Evolutionary conservation across 1,140 invertebrate genomes (phyloP), one percentile per base, ranked within the genome.

Genomic region (Phenacoccus solenopsis): DNA sequence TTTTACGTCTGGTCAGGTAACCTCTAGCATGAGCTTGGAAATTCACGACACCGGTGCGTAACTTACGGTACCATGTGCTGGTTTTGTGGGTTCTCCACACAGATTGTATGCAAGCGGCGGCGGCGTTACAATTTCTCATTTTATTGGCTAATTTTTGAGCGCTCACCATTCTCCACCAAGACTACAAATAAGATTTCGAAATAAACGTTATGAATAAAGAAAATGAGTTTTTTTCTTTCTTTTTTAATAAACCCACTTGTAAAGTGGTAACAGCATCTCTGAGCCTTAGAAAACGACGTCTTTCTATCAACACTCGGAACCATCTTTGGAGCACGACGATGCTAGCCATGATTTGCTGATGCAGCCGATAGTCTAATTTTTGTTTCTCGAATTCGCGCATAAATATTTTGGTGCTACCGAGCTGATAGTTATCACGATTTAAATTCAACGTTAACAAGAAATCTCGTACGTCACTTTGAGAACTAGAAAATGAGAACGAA

Each of bases 331-430:
- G 90, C 0, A 86, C 88, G 49, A 95, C 87, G 74, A 98, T 96
- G 69, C 90, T 88, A 22, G 90, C 86, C 83, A 98, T 92, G 72
- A 98, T 96, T 76, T 94, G 91, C 76, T 94, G 88, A 80, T 98
- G 94, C 28, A 98, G 81, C 70, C 90, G 85, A 75, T 91, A 91
- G 76, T 98, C 94, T 49, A 98, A 78, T 78, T 93, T 89, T 72
- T 94, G 85, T 78, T 97, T 96, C 78, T 97, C 94, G n/a, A 90
- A 90, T 78, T 97, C 94, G 56, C 94, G 82, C 78, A 97, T 84
- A 76, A 96, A 97, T 38, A 98, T 89, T 83, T 98, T 98, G 1
- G 87, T 93, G 22, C 83, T 81, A 76, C 90, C 95, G 69, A 96
- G 83, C 80, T 98, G 94, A 81, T 95, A 96, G 79, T 96, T 94